phyloP scores from a whole-genome alignment of 2,888 invertebrate species.

The Drosophila emarginata region DNA sequence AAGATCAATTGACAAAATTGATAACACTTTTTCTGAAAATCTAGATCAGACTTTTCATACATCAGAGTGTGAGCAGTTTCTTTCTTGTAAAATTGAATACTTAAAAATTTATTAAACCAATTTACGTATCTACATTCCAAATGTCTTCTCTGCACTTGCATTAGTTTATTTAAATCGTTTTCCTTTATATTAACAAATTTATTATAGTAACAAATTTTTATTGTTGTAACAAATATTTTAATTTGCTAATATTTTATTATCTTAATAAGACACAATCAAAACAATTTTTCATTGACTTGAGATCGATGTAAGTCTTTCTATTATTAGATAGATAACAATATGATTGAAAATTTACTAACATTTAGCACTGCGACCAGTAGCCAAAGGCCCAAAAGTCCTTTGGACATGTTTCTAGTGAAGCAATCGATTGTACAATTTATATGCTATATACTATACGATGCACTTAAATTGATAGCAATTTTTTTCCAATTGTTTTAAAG shows the following conservation, averaged over 20 bases:
- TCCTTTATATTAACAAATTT: too few species aligned
- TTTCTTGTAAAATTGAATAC: too few species aligned
- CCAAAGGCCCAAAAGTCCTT: slow-evolving; percentile 42
- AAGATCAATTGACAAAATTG: slow-evolving; percentile 18
- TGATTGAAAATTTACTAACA: slow-evolving; percentile 47
- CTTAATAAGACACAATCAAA: too few species aligned
- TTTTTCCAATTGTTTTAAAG: slow-evolving; percentile 22
- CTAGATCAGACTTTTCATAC: neutral
- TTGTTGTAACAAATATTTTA: neutral
- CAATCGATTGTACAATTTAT: slow-evolving; percentile 12
- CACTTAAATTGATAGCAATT: slow-evolving; percentile 45
- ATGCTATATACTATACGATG: slow-evolving; percentile 19
- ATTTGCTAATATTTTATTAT: neutral
- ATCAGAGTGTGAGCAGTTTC: neutral
- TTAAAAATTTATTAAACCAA: too few species aligned
- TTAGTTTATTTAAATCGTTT: too few species aligned
- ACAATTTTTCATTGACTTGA: neutral
- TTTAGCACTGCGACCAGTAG: slow-evolving; percentile 45
- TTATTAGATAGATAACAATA: slow-evolving; percentile 14
- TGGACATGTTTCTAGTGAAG: slow-evolving; percentile 36
- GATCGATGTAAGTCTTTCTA: slow-evolving; percentile 10
- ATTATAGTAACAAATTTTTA: too few species aligned
- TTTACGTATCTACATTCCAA: too few species aligned
- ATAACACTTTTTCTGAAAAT: neutral
- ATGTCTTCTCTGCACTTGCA: too few species aligned